Conservation (phyloP, 2,888 invertebrate species). For the Ctenicera cuprea region DNA sequence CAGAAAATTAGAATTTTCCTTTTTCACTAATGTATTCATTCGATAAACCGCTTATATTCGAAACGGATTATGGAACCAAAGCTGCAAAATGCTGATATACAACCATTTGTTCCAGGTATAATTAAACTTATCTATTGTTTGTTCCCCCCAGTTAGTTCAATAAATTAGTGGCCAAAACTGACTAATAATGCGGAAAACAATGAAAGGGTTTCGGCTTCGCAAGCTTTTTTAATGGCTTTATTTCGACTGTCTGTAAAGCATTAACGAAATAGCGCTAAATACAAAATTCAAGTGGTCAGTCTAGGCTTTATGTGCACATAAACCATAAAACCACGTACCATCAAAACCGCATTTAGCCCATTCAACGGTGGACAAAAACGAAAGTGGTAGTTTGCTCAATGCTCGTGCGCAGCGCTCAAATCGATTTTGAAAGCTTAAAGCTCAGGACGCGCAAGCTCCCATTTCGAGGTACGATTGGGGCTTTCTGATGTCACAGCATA, state of each 20-base stretch:
- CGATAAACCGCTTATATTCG: conserved; percentile 46
- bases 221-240: not conserved
- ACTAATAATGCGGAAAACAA: conserved; percentile 19
- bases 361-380: conserved; percentile 58
- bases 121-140: conserved; percentile 43
- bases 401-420: conserved; percentile 53
- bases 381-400: conserved; percentile 50
- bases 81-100: conserved; percentile 41
- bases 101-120: conserved; percentile 29
- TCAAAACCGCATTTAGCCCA: conserved; percentile 55
- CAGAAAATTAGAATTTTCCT: conserved; percentile 17
- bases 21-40: conserved; percentile 30
- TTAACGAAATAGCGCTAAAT: not conserved
- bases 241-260: not conserved
- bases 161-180: conserved; percentile 30
- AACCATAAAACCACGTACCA: conserved; percentile 59
- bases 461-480: conserved; percentile 64
- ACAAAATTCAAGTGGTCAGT: conserved; percentile 33
- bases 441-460: conserved; percentile 63
- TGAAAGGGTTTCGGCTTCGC: not conserved
- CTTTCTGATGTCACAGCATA: conserved; percentile 66
- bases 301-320: conserved; percentile 47
- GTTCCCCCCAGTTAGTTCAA: conserved; percentile 24
- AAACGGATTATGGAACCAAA: conserved; percentile 34
- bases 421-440: conserved; percentile 51